Conservation (phyloP, 2,113 vertebrate species). For the Laticauda laticaudata region DNA sequence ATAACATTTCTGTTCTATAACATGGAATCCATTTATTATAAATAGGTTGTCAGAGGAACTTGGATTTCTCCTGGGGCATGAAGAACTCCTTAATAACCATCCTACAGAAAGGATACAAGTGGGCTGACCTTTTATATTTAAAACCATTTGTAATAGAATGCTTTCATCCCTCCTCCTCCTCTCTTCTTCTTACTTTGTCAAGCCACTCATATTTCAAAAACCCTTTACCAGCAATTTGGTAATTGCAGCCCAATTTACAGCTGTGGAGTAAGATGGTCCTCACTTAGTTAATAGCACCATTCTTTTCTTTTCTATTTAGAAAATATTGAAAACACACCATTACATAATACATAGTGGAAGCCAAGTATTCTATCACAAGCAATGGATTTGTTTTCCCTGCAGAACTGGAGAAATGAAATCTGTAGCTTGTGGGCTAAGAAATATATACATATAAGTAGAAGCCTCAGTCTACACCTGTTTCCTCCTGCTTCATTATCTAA, state of each 20-base stretch:
- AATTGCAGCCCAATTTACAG: slow-evolving; percentile 32
- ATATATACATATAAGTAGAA: slow-evolving; percentile 19
- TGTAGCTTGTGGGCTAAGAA: slow-evolving; percentile 16
- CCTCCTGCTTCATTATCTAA: background rate
- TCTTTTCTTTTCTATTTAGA: background rate
- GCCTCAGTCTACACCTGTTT: background rate
- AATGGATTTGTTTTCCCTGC: slow-evolving; percentile 30
- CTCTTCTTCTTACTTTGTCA: slow-evolving; percentile 11
- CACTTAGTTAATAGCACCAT: slow-evolving; percentile 5
- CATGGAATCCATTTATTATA: slow-evolving; percentile 15
- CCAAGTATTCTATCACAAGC: slow-evolving; percentile 10
- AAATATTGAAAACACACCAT: slow-evolving; percentile 34
- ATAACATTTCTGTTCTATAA: too few relatives aligned
- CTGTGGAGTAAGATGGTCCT: background rate
- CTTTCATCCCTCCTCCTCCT: slow-evolving; percentile 5
- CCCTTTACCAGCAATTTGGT: slow-evolving; percentile 28
- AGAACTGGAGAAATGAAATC: slow-evolving; percentile 24
- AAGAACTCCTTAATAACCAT: background rate
- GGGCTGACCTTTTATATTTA: slow-evolving; percentile 43
- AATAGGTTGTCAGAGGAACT: background rate
- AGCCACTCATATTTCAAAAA: slow-evolving; percentile 9
- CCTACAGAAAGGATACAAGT: background rate
- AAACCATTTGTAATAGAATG: slow-evolving; percentile 40
- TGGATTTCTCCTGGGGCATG: background rate
- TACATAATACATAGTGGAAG: slow-evolving; percentile 31